phyloP scores from a whole-genome alignment of 2,888 invertebrate genomes.

The Mesorhabditis spiculigera region DNA sequence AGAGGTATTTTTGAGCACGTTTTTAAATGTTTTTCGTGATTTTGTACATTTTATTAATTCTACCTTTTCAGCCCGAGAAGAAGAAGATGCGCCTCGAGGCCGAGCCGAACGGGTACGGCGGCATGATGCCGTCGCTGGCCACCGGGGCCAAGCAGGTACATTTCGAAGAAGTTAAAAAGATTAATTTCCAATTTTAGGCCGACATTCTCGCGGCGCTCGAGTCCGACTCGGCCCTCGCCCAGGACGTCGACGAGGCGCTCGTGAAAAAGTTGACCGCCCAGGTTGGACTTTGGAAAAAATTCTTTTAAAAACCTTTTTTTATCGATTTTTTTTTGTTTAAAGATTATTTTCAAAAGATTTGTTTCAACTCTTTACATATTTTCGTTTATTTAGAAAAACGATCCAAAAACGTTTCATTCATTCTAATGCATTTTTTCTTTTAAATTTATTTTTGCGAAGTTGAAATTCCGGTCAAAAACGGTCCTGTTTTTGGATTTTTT shows the following conservation, averaged over 20 bases:
- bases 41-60: conserved; percentile 6
- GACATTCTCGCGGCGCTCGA: conserved; percentile 49
- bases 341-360: too few species aligned
- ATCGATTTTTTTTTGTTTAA: not conserved
- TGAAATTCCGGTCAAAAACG: too few species aligned
- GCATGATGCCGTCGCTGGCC: not conserved
- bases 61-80: not conserved
- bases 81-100: conserved; percentile 34
- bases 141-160: conserved; percentile 1
- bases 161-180: conserved; percentile 8
- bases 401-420: not conserved
- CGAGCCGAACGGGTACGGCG: not conserved
- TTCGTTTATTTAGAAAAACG: too few species aligned
- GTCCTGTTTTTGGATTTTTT: not conserved
- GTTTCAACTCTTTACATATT: too few species aligned
- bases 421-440: conserved; percentile 6
- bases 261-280: conserved; percentile 42
- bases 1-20: conserved; percentile 6
- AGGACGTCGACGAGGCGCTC: conserved; percentile 42
- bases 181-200: conserved; percentile 22
- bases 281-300: conserved; percentile 15
- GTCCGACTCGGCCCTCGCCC: conserved; percentile 30
- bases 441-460: conserved; percentile 6
- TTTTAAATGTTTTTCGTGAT: conserved; percentile 23
- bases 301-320: not conserved